Evolutionary conservation across 2,113 vertebrate genomes (phyloP), one percentile per base, ranked within the genome.

Genomic region (Vulpes ferrilata): DNA sequence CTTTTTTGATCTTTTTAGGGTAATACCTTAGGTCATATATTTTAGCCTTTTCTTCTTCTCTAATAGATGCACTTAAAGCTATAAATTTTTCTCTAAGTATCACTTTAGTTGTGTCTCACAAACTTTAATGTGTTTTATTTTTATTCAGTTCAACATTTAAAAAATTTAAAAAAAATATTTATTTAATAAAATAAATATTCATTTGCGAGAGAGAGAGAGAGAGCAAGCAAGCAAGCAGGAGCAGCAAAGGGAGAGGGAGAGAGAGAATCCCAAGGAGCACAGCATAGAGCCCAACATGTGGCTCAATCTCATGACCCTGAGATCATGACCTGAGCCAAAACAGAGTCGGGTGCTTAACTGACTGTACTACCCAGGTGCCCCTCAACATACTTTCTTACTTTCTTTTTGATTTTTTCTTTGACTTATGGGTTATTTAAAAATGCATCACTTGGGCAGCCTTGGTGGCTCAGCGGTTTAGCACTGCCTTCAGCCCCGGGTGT

Each of bases 61-160:
- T 81, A 64, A 76, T 74, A 53, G 11, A 35, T 86, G 12, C 12
- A 12, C 71, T 80, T 85, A 90, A 90, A 71, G 30, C 12, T 51
- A 43, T 22, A 17, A 11, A 27, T 74, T 85, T 87, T 91, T 23
- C 55, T 88, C 12, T 82, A 62, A 76, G 73, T 1, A 27, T 19
- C 53, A 67, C 6, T 15, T 59, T 67, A 78, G 9, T 59, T 71
- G 0, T 2, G 15, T 57, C 27, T 32, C 60, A 81, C 38, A 89
- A 85, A 67, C 19, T 57, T 69, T 90, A n/a, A 67, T 62, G 65
- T 8, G 16, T 92, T 87, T 94, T 55, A 80, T 79, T 92, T 73
- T 95, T 93, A 80, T 88, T 88, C 32, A 86, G 51, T 74, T 96
- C 11, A 82, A 78, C 23, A 59, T 65, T 30, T 5, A 64, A 65